phyloP scores from a whole-genome alignment of 2,888 invertebrate genomes.

The Dyspetes luteomarginatus region DNA sequence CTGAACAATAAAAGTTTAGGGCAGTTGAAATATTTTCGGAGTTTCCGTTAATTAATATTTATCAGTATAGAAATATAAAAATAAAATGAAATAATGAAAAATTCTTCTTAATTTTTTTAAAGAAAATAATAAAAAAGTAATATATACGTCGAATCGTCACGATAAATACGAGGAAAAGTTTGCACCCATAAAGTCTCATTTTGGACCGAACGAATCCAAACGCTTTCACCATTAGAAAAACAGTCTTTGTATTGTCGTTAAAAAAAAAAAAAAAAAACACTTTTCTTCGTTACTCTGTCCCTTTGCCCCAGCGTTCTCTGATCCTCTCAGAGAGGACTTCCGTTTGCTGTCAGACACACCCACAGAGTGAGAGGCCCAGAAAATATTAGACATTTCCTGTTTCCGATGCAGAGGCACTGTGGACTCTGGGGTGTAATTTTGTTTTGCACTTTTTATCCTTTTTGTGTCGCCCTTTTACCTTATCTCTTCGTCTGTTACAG shows the following conservation, averaged over 20 bases:
- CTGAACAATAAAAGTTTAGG: background rate
- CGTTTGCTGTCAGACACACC: background rate
- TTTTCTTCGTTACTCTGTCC: background rate
- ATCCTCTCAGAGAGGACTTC: background rate
- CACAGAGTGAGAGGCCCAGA: background rate
- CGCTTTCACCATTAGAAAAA: too few species aligned
- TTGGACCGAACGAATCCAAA: too few species aligned
- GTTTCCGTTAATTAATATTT: background rate
- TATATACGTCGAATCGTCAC: too few species aligned
- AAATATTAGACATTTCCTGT: slow-evolving; percentile 22
- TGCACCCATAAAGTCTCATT: too few species aligned
- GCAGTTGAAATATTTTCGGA: background rate
- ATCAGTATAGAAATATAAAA: background rate
- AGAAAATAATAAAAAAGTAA: too few species aligned
- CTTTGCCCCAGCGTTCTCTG: background rate
- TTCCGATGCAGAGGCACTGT: slow-evolving; percentile 29
- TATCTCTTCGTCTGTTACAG: slow-evolving; percentile 6
- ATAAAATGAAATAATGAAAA: background rate
- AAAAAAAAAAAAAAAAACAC: background rate
- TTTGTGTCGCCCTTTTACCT: slow-evolving; percentile 3
- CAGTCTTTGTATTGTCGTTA: background rate
- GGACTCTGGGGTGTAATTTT: background rate
- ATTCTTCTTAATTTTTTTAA: too few species aligned
- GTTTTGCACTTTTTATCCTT: slow-evolving; percentile 4
- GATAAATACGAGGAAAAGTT: too few species aligned